Conservation (phyloP, 2,888 invertebrate genomes). For the Tenthredo mesomela region DNA sequence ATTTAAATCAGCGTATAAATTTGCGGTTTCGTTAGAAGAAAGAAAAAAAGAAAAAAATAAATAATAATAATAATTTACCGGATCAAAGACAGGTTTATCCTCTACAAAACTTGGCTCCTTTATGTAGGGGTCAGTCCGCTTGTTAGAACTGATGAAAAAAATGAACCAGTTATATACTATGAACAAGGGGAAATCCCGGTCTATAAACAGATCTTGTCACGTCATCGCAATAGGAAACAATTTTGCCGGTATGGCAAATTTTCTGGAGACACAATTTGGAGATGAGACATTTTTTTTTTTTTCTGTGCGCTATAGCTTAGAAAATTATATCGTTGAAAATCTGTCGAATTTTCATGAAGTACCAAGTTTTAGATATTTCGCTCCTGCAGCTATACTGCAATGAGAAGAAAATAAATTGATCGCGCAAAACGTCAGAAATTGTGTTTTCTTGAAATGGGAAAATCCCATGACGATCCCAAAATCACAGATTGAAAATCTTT, state of each 20-base stretch:
- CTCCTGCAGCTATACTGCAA: too few species aligned
- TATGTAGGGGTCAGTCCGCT: not conserved
- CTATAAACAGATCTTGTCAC: not conserved
- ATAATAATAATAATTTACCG: not conserved
- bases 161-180: not conserved
- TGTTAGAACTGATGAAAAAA: not conserved
- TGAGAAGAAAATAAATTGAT: too few species aligned
- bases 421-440: too few species aligned
- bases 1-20: not conserved
- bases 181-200: constrained; percentile 23
- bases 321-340: too few species aligned
- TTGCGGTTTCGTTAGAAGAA: not conserved
- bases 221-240: not conserved
- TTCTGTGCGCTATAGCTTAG: too few species aligned
- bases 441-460: too few species aligned
- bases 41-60: not conserved
- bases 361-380: too few species aligned
- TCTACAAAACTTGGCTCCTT: not conserved
- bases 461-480: too few species aligned
- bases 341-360: too few species aligned
- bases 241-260: not conserved
- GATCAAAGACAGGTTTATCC: not conserved
- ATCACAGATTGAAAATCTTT: not conserved
- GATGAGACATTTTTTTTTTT: too few species aligned
- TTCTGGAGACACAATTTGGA: too few species aligned